Conservation (phyloP, 2,113 vertebrate genomes). For the Coreoperca whiteheadi region DNA sequence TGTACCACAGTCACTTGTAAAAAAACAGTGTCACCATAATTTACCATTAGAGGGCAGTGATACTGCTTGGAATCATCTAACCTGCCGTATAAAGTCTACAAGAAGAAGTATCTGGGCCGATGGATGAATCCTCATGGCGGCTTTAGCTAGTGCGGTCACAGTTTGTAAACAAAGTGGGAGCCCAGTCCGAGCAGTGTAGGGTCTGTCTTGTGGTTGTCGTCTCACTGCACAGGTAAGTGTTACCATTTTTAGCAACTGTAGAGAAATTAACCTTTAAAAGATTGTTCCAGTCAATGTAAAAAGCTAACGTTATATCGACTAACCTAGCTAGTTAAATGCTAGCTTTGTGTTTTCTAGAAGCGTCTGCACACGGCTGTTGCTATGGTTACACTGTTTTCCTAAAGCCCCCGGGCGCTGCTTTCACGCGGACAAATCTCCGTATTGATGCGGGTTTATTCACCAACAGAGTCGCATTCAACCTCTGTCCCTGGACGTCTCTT, state of each 20-base stretch:
- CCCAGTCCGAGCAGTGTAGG: background rate
- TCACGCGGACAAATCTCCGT: fast-evolving
- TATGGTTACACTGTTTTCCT: slow-evolving; percentile 63
- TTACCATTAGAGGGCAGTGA: slow-evolving; percentile 44
- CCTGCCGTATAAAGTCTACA: background rate
- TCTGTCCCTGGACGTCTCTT: background rate
- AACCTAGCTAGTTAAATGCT: slow-evolving; percentile 8
- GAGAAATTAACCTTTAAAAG: background rate
- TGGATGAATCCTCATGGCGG: background rate
- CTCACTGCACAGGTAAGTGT: slow-evolving; percentile 11
- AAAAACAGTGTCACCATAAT: background rate
- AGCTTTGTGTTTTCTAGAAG: slow-evolving; percentile 46
- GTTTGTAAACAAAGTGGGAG: background rate
- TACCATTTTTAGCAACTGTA: background rate
- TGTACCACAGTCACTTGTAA: too few relatives aligned
- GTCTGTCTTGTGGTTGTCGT: background rate
- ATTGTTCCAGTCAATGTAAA: background rate
- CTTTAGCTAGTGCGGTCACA: background rate
- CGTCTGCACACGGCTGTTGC: slow-evolving; percentile 41
- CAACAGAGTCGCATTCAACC: background rate
- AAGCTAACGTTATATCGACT: background rate
- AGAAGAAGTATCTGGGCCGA: background rate
- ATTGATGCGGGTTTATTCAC: background rate
- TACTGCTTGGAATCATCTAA: fast-evolving
- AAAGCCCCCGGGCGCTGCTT: fast-evolving